Evolutionary conservation across 2,888 invertebrate species (phyloP).

Genomic region (Tipula unca): DNA sequence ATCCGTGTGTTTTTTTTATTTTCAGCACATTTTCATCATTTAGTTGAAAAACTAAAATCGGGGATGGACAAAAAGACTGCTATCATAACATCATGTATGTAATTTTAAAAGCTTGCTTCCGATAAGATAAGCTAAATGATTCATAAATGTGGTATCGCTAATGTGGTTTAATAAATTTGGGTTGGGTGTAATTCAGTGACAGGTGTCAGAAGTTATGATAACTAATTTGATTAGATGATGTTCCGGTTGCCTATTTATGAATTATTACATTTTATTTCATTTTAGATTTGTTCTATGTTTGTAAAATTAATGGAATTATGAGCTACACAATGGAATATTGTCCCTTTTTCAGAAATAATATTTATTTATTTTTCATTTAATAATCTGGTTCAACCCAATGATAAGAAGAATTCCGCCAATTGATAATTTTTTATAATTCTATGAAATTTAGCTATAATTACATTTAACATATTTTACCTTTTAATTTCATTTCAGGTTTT

Average conservation of each 20-base stretch:
- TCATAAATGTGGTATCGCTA: conserved; percentile 28
- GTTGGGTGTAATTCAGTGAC: background rate
- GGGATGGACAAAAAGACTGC: conserved; percentile 63
- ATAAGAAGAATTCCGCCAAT: too few species aligned
- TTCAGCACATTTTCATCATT: conserved; percentile 86
- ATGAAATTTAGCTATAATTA: too few species aligned
- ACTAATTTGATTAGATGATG: too few species aligned
- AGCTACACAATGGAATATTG: too few species aligned
- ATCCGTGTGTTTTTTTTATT: too few species aligned
- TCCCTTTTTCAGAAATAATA: too few species aligned
- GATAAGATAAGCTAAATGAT: background rate
- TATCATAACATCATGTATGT: conserved; percentile 63
- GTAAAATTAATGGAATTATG: too few species aligned
- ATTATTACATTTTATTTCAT: background rate
- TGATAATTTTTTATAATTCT: too few species aligned
- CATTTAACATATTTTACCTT: too few species aligned
- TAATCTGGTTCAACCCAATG: too few species aligned
- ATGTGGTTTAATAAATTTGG: conserved; percentile 14
- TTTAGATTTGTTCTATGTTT: background rate
- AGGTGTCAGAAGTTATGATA: background rate
- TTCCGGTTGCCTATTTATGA: too few species aligned
- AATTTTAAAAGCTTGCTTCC: conserved; percentile 21
- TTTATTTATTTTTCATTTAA: too few species aligned
- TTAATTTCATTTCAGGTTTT: conserved; percentile 51
- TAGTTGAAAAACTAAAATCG: conserved; percentile 65